Percentiles rank a stretch among this genome's conserved stretches.
These are phyloP conservation scores for Sorex fumeus DNA, from an alignment of 2,113 vertebrate species.

Conservation along the genomic window DNA sequence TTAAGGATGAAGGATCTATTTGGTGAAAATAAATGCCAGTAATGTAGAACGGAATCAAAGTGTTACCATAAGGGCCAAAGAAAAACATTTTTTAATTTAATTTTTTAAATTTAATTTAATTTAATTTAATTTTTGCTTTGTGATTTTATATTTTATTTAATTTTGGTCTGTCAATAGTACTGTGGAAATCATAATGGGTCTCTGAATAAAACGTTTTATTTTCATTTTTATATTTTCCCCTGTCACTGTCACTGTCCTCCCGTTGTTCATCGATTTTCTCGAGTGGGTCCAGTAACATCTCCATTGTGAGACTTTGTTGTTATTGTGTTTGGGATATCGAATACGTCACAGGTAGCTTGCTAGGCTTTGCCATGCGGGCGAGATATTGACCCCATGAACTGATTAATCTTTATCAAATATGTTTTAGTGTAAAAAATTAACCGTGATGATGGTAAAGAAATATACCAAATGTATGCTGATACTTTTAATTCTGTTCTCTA, in stretches of 20 bases:
- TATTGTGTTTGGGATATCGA: too few species aligned
- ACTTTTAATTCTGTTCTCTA: too few species aligned
- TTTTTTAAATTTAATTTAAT: background rate
- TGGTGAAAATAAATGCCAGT: slow-evolving; percentile 10
- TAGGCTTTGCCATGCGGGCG: too few species aligned
- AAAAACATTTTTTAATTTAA: slow-evolving; percentile 1
- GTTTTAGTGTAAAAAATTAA: slow-evolving; percentile 15
- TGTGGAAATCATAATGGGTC: background rate
- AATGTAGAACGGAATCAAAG: slow-evolving; percentile 18
- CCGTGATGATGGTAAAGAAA: too few species aligned
- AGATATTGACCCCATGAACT: slow-evolving; percentile 14
- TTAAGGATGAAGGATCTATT: background rate
- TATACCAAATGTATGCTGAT: too few species aligned
- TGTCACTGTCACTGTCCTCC: too few species aligned
- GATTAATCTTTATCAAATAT: background rate
- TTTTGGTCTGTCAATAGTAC: background rate
- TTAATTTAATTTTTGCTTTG: background rate
- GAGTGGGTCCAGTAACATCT: too few species aligned
- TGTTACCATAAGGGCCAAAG: background rate
- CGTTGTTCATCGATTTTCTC: too few species aligned
- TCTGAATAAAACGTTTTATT: background rate
- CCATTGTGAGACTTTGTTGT: too few species aligned
- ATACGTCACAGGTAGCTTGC: too few species aligned
- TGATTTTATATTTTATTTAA: background rate
- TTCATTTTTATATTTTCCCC: slow-evolving; percentile 60